Evolutionary conservation across 2,888 invertebrate species (phyloP), one percentile per base, ranked within the genome.

Genomic region (Lycaena phlaeas): DNA sequence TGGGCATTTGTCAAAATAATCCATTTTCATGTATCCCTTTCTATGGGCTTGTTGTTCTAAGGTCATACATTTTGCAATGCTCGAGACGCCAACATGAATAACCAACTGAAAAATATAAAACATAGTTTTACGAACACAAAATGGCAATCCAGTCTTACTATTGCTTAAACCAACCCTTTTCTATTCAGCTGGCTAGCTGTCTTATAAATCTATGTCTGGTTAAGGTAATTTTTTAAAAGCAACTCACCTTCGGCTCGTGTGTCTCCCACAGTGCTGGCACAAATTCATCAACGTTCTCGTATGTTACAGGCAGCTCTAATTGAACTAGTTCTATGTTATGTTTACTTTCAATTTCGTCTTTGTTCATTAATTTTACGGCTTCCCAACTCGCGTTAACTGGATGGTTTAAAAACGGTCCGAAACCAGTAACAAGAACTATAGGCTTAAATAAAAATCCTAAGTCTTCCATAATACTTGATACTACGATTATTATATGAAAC

Each of bases 371-470:
- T 60, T 89, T 89, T 0, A 94, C 94, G 3, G 91, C 90, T 64
- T 92, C 90, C 94, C 94, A 94, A 63, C 94, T 95, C 0, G 95
- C 90, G 65, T 95, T 95, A 6, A 91, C 76, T 14, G 74, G 70
- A 59, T 94, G 90, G 27, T 76, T 75, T 4, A 82, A 67, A 70
- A 94, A 95, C 1, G 94, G 94, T 0, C 94, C 94, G 71, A 95
- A 95, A 4, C 95, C 95, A 47, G 91, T 90, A 9, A 92, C 85
- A 17, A 91, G 54, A 28, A 90, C 78, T 46, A 82, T 69, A 1
- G 76, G 75, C 46, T 68, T 74, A 25, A 70, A 64, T 38, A 67
- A 48, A 31, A 6, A 12, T 6, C 14, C 22, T 3, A 69, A 45
- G 14, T 69, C 65, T 51, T 61, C 56, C 44, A 47, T 53, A 66